Evolutionary conservation across 2,113 vertebrate species (phyloP).

Genomic region (Willisornis vidua): DNA sequence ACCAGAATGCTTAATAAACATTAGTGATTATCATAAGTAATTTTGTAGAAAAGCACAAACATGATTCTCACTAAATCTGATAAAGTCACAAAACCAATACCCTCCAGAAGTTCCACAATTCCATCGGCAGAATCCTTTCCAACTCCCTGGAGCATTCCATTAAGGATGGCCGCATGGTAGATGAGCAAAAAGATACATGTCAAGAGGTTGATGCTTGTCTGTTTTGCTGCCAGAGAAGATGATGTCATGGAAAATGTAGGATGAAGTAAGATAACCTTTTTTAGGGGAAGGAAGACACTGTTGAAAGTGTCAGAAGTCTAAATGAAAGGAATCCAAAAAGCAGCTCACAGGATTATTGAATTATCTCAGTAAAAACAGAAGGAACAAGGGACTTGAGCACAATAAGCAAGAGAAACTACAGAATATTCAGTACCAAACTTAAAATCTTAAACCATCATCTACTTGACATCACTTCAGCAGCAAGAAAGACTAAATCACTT

Average conservation of each 20-base stretch:
- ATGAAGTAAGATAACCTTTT: background rate
- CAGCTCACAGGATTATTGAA: background rate
- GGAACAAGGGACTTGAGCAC: background rate
- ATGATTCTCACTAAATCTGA: background rate
- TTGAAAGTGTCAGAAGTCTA: background rate
- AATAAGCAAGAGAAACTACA: background rate
- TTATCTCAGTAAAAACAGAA: background rate
- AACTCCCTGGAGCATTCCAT: too few relatives aligned
- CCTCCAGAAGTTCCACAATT: background rate
- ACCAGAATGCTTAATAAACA: background rate
- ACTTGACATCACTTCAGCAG: background rate
- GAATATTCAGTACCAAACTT: background rate
- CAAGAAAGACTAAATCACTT: background rate
- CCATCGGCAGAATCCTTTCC: background rate
- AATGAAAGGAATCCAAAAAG: background rate
- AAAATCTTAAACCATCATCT: background rate
- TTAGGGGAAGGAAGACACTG: background rate
- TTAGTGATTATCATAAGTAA: background rate
- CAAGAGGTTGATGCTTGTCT: background rate
- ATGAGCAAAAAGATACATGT: background rate
- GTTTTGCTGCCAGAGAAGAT: background rate
- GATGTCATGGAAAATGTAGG: background rate
- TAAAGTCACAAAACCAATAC: background rate
- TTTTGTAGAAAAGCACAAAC: background rate
- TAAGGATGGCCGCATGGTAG: background rate